These are phyloP conservation scores for Carettochelys insculpta DNA, from an alignment of 2,113 vertebrate species.

Conservation along the genomic window DNA sequence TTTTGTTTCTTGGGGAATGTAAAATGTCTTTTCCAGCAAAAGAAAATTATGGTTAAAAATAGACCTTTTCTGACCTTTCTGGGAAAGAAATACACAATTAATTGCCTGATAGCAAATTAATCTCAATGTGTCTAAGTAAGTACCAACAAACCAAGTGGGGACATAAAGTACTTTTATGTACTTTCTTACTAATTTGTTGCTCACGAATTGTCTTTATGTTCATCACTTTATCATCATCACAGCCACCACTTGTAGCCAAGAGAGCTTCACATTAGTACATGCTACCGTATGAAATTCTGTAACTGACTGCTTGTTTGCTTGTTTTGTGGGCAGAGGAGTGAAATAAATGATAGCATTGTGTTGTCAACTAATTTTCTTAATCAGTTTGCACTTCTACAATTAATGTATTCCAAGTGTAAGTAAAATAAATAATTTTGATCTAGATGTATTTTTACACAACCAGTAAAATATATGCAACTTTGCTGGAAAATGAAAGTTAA, in stretches of 20 bases:
- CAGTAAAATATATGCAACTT: background rate
- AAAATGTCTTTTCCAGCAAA: background rate
- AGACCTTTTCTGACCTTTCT: background rate
- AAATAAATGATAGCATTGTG: slow-evolving; percentile 5
- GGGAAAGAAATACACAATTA: background rate
- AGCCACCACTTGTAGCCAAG: slow-evolving; percentile 35
- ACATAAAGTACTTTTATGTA: slow-evolving; percentile 28
- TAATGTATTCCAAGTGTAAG: background rate
- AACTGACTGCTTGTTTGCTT: slow-evolving; percentile 18
- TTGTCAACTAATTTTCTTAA: slow-evolving; percentile 28
- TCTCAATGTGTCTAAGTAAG: background rate
- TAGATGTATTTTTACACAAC: background rate
- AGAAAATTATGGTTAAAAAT: background rate
- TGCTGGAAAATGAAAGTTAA: background rate
- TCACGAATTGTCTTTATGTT: slow-evolving; percentile 55
- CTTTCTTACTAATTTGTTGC: slow-evolving; percentile 17
- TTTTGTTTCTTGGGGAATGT: background rate
- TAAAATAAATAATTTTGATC: background rate
- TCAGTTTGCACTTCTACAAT: background rate
- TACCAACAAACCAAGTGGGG: background rate
- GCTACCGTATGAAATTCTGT: slow-evolving; percentile 8
- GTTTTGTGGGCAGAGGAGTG: background rate
- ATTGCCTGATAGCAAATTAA: background rate
- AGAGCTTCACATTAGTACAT: slow-evolving; percentile 22
- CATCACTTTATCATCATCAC: slow-evolving; percentile 14